Percentiles rank a stretch among this genome's conserved stretches.
Evolutionary conservation across 1,140 invertebrate species (phyloP).

Genomic region (Caenorhabditis latens): DNA sequence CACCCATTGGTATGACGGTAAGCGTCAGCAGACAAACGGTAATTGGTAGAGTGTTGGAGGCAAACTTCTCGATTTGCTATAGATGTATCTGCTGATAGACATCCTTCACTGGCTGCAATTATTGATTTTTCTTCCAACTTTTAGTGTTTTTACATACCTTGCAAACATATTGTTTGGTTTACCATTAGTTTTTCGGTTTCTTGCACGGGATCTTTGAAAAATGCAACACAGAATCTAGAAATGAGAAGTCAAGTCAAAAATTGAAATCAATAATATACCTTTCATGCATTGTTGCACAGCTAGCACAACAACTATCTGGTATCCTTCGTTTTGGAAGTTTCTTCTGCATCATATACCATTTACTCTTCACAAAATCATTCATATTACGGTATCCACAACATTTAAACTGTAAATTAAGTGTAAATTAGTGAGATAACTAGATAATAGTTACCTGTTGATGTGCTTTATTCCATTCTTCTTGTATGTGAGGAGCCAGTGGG

Average conservation of each 20-base stretch:
- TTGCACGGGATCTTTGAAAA: conserved; percentile 7
- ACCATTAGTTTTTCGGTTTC: background rate
- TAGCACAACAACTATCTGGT: conserved; percentile 31
- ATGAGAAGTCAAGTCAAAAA: background rate
- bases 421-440: background rate
- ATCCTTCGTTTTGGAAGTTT: conserved; percentile 23
- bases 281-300: conserved; percentile 32
- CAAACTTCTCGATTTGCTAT: conserved; percentile 30
- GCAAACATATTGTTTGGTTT: conserved; percentile 41
- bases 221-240: conserved; percentile 35
- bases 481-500: background rate
- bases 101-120: background rate
- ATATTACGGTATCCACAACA: conserved; percentile 11
- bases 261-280: background rate
- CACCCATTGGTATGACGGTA: conserved; percentile 1
- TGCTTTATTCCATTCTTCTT: conserved; percentile 28
- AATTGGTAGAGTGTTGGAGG: background rate
- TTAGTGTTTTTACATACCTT: background rate
- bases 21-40: conserved; percentile 1
- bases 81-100: conserved; percentile 15
- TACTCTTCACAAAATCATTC: conserved; percentile 19
- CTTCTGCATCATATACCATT: conserved; percentile 39
- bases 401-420: background rate
- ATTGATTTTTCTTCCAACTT: background rate
- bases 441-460: background rate